Evolutionary conservation across 2,797 vertebrate species (phyloP), one percentile per base, ranked within the genome.

Genomic region (Microchirus variegatus): DNA sequence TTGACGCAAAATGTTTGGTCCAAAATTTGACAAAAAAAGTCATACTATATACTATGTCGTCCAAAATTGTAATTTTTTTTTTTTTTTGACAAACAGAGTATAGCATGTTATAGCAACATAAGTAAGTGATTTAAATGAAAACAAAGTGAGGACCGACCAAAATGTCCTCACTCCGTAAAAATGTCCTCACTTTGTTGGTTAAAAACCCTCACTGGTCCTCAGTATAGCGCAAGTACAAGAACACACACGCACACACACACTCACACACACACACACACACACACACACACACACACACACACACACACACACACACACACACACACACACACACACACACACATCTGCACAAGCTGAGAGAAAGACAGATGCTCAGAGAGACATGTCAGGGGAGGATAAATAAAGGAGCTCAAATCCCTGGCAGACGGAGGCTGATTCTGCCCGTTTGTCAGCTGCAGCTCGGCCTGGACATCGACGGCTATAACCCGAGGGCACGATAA

Each of bases 401-500:
- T 67, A 71, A 59, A 77, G 57, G 37, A 31, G 22, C 59, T 65
- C 9, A 7, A 22, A 38, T 66, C 31, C 40, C 8, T 50, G 58
- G 61, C 59, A 77, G 76, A 63, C 61, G 71, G 80, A 65, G 43
- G 70, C 73, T 77, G 73, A 68, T 65, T 54, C 54, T 67, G 69
- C 57, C 75, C 73, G 63, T 88, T 73, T 80, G 70, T 79, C 67
- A 80, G 67, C 54, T 45, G 53, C 59, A 68, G 67, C 61, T 16
- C 3, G 41, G 46, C 47, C 62, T 16, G 59, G 49, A 47, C 64
- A 60, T 70, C 48, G 44, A 7, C 11, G 5, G 12, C 58, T 58
- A n/a, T n/a, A 26, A 66, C 63, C 68, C 26, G 43, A 36, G 59
- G 69, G 26, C 59, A 47, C 4, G 14, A 36, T 41, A 37, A 42